Base-by-base conservation (phyloP, 2,797 vertebrate genomes). In the Sarcoramphus papa region DNA sequence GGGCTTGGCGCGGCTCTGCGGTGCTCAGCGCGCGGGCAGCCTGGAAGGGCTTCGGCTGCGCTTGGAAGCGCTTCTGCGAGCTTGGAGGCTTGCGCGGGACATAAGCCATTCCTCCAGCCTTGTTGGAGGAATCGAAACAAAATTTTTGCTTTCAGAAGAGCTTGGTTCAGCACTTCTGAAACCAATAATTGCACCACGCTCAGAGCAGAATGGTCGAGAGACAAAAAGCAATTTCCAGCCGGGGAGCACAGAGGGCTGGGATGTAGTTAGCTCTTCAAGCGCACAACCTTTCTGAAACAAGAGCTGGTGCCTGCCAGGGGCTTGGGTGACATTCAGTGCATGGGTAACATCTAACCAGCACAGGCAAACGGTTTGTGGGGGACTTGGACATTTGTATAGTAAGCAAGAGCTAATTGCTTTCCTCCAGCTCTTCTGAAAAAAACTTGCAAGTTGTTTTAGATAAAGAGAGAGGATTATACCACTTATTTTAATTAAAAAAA, bases 61-160 rank as follows among this genome's bases (percentile, higher is more conserved):
- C 43, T 47, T 33, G 40, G 53, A 84, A 84, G 68, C 1, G 10
- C 53, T 77, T 62, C 65, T 27, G 37, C 2, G 7, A 63, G 31
- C 0, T 0, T 3, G 47, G 12, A 15, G n/a, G 23, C 18, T 78
- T 3, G 10, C 0, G 2, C 1, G 3, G 65, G 45, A 37, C 1
- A 0, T 14, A 10, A 78, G 24, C 56, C 13, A 3, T 53, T 24
- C 40, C 78, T 45, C 20, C 37, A 28, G 35, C 62, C 30, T 12
- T 5, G 14, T 64, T 67, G 41, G 78, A 53, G 62, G 53, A 75
- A 64, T 20, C 3, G 30, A 64, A 75, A 56, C 17, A 28, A 19
- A 82, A 72, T 68, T 40, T 78, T 3, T 60, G 53, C 74, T 81
- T 47, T 60, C 56, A 50, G 60, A 84, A 86, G 30, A 1, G 13